Percentiles rank a stretch among this genome's conserved stretches.
phyloP scores from a whole-genome alignment of 2,113 vertebrate genomes.

The Donacobius atricapilla region DNA sequence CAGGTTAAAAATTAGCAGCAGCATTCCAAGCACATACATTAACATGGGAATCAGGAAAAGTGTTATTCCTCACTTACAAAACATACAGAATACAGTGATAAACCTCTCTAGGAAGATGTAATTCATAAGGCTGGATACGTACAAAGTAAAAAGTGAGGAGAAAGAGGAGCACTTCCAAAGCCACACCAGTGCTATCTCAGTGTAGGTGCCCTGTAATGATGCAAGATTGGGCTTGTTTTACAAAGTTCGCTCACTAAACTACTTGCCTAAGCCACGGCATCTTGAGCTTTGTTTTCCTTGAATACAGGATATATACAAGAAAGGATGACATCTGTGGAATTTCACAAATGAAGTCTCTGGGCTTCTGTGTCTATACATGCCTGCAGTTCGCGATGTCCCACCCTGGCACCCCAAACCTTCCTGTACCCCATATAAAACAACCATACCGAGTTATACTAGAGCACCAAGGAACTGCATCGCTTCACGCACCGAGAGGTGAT shows the following conservation, averaged over 20 bases:
- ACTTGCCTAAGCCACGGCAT: slow-evolving; percentile 1
- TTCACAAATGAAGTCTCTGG: not conserved
- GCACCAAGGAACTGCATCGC: not conserved
- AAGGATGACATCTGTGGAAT: not conserved
- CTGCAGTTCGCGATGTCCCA: rapidly evolving
- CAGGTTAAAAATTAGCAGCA: not conserved
- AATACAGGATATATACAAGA: not conserved
- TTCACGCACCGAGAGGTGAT: not conserved
- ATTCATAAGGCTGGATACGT: not conserved
- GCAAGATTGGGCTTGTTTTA: not conserved
- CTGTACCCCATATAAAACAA: not conserved
- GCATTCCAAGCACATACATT: not conserved
- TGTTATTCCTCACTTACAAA: not conserved
- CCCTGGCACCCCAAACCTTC: not conserved
- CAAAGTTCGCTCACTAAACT: not conserved
- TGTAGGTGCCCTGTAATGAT: not conserved
- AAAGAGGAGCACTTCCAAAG: not conserved
- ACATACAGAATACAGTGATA: not conserved
- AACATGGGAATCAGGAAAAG: not conserved
- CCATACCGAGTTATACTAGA: rapidly evolving
- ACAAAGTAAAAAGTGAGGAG: not conserved
- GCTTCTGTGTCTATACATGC: not conserved
- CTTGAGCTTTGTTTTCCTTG: not conserved
- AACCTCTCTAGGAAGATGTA: not conserved
- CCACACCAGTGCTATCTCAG: not conserved